phyloP scores from a whole-genome alignment of 2,113 vertebrate species.

The Callorhinus ursinus region DNA sequence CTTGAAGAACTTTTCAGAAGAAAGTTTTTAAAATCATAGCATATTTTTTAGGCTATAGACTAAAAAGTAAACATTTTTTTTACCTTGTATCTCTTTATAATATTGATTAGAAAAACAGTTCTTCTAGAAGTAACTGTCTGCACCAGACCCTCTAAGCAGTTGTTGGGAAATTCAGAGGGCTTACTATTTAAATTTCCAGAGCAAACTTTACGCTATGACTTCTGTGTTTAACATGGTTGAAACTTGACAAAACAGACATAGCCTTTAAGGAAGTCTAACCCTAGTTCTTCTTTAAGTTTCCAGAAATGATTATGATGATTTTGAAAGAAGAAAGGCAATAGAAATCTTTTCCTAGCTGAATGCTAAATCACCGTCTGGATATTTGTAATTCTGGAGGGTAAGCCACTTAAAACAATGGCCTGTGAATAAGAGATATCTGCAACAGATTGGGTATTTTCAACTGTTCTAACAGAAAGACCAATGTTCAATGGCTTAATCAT shows the following conservation, averaged over 20 bases:
- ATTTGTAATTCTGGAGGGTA: not conserved
- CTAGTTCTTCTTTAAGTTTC: not conserved
- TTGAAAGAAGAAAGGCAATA: not conserved
- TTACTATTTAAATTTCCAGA: not conserved
- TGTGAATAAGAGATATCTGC: not conserved
- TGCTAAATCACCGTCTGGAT: not conserved
- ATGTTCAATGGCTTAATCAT: not conserved
- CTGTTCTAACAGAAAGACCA: not conserved
- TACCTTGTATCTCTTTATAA: not conserved
- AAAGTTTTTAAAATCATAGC: not conserved
- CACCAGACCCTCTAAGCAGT: not conserved
- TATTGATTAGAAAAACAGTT: not conserved
- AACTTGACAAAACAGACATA: not conserved
- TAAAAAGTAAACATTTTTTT: not conserved
- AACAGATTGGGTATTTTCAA: not conserved
- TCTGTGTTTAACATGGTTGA: not conserved
- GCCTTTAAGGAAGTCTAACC: not conserved
- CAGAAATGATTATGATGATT: not conserved
- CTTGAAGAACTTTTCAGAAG: not conserved
- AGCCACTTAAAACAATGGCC: not conserved
- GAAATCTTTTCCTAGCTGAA: not conserved
- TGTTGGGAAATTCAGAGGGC: not conserved
- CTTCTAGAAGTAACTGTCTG: not conserved
- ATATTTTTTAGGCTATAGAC: not conserved
- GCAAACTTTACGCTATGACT: not conserved